Evolutionary conservation across 2,888 invertebrate species (phyloP), one percentile per base, ranked within the genome.

Genomic region (Sarcophaga variegata): DNA sequence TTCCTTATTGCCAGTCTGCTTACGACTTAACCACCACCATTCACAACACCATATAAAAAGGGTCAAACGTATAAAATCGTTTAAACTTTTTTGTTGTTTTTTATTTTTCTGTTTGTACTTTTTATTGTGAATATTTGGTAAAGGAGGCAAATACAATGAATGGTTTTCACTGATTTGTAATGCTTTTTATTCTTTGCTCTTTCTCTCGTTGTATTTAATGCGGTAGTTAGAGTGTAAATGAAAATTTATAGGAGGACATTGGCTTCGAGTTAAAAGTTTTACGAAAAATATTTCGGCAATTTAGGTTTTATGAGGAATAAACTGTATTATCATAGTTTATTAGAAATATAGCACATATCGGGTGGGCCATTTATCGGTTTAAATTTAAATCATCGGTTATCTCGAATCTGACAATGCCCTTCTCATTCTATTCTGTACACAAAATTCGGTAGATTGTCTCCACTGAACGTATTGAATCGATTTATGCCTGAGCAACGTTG

Each of bases 1-100:
- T 60, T 70, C 25, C 20, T 70, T 59, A 70, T 74, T 45, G 25
- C 74, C 37, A 72, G 49, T 25, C 59, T 79, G 72, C 47, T 74
- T 83, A 74, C 27, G 76, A 76, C 70, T 59, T 59, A 17, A 17
- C 63, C 54, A 47, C 25, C 27, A 54, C 62, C 62, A 37, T 54
- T 62, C 62, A 20, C 37, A 69, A 62, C 22, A 60, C 60, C 37
- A 62, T 11, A 74, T 67, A 83, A 82, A 78, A 84, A 84, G 87
- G 87, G 87, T 84, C 87, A 87, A 84, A 87, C 84, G 87, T 87
- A 87, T 81, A 87, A 87, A 84, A 87, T 75, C 81, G 84, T 81
- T 78, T 37, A 37, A 10, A 37, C 10, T 37, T 37, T 37, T 37
- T 37, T 37, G 6, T 37, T 0, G 37, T 37, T 37, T 37, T 6